Percentiles rank a stretch among this genome's conserved stretches.
Conservation (phyloP, 1,140 invertebrate species). For the Dufourea novaeangliae region DNA sequence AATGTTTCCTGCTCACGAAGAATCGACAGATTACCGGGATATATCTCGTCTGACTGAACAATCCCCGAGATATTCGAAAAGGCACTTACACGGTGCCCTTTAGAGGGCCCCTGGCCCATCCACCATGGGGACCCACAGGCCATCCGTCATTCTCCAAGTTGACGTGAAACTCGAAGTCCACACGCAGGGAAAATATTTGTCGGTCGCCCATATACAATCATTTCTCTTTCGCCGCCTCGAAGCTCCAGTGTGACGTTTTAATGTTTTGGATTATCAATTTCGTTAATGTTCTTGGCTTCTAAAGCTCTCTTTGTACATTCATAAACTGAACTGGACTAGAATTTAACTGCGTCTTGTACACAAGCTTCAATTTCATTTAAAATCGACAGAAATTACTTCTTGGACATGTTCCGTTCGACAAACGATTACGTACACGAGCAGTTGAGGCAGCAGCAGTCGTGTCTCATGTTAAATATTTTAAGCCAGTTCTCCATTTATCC, state of each 20-base stretch:
- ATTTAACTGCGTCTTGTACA: too few species aligned
- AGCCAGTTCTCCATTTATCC: too few species aligned
- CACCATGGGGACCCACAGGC: not conserved
- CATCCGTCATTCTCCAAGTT: slow-evolving; percentile 59
- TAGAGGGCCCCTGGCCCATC: not conserved
- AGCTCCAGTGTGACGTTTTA: not conserved
- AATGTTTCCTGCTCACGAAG: slow-evolving; percentile 59
- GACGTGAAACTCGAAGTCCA: slow-evolving; percentile 31
- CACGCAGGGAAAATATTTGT: slow-evolving; percentile 43
- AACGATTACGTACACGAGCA: too few species aligned
- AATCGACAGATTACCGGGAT: slow-evolving; percentile 72
- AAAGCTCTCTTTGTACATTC: too few species aligned
- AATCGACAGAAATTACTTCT: too few species aligned
- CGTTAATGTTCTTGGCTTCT: not conserved
- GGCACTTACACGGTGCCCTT: slow-evolving; percentile 53
- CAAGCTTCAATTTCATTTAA: too few species aligned
- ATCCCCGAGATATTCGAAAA: slow-evolving; percentile 59
- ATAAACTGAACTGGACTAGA: too few species aligned
- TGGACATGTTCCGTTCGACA: too few species aligned
- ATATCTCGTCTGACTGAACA: slow-evolving; percentile 19
- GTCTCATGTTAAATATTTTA: too few species aligned
- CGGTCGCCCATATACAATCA: not conserved
- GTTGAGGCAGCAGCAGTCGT: too few species aligned
- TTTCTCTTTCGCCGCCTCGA: not conserved
- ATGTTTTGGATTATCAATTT: not conserved